Evolutionary conservation across 2,113 vertebrate species (phyloP).

Genomic region (Struthio camelus): DNA sequence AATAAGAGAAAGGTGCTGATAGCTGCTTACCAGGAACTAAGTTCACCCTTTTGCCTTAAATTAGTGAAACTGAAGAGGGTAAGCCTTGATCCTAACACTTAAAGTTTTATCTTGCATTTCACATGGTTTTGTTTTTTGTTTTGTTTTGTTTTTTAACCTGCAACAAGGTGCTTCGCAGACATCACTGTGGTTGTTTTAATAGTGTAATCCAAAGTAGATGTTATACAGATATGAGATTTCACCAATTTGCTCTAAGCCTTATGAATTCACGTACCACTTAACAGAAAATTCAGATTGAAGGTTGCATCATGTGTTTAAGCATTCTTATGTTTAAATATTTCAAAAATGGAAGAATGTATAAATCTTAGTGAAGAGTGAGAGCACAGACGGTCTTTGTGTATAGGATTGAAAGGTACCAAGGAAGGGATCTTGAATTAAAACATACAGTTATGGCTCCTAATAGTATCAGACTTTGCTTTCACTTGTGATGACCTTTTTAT

Average conservation of each 20-base stretch:
- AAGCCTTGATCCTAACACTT: background rate
- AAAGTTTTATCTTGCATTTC: background rate
- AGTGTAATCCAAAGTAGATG: background rate
- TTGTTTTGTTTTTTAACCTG: background rate
- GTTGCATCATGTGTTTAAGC: background rate
- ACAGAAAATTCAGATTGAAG: background rate
- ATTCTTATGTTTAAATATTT: background rate
- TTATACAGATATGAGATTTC: background rate
- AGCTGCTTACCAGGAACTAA: background rate
- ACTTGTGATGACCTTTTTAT: background rate
- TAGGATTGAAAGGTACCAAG: background rate
- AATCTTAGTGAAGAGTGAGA: background rate
- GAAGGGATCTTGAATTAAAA: background rate
- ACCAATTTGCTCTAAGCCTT: background rate
- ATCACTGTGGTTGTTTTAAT: background rate
- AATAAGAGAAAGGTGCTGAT: background rate
- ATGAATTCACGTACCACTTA: background rate
- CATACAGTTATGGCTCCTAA: background rate
- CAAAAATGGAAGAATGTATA: background rate
- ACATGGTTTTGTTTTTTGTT: background rate
- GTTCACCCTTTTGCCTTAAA: background rate
- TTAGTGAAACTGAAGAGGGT: background rate
- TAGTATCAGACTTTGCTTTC: background rate
- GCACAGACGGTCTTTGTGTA: background rate
- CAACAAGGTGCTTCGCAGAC: background rate